Conservation (phyloP, 2,113 vertebrate genomes). For the Nestor notabilis region DNA sequence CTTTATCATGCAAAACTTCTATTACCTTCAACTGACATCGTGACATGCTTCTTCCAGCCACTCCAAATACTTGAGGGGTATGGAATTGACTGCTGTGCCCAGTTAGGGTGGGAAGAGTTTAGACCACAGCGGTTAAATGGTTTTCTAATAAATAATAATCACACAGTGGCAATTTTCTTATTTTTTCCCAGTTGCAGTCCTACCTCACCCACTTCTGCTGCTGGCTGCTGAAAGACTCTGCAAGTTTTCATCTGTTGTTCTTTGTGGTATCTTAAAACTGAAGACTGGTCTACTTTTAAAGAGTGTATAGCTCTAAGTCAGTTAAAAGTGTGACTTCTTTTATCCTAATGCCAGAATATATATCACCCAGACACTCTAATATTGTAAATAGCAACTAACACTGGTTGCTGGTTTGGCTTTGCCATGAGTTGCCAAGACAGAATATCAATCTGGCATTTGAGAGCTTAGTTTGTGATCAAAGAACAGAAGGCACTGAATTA, state of each 20-base stretch:
- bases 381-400: not conserved
- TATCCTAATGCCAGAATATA: not conserved
- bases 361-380: not conserved
- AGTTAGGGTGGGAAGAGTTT: not conserved
- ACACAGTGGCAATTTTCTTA: not conserved
- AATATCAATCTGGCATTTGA: not conserved
- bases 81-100: not conserved
- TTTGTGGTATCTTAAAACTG: not conserved
- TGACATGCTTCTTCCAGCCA: not conserved
- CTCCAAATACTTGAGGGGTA: not conserved
- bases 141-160: not conserved
- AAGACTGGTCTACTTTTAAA: not conserved
- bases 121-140: not conserved
- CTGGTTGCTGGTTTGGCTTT: not conserved
- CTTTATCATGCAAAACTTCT: not conserved
- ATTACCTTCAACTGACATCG: not conserved
- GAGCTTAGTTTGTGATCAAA: not conserved
- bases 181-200: not conserved
- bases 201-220: not conserved
- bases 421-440: not conserved
- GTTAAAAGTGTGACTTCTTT: not conserved
- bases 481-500: not conserved
- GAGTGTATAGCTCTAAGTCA: not conserved
- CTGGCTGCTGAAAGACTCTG: not conserved
- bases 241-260: not conserved